Conservation (phyloP, 2,797 vertebrate species). For the Lycodopsis pacificus region DNA sequence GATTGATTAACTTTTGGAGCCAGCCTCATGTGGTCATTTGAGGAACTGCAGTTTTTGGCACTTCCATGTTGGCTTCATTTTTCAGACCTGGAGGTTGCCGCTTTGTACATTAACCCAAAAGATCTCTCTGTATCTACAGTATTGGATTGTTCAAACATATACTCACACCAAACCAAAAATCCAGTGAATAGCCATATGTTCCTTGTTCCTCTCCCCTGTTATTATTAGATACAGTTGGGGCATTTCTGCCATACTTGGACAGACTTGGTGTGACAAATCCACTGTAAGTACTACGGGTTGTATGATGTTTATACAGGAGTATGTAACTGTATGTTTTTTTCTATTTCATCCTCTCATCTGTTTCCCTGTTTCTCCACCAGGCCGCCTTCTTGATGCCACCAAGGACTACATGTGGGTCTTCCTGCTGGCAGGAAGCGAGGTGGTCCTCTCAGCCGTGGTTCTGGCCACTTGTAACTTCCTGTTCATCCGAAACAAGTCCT, state of each 20-base stretch:
- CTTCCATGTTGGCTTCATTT: not conserved
- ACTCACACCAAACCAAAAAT: not conserved
- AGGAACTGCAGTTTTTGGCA: not conserved
- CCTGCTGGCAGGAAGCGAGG: constrained; percentile 91
- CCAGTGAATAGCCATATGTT: not conserved
- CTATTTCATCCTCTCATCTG: not conserved
- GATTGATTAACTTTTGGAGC: not conserved
- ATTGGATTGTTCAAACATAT: not conserved
- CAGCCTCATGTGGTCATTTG: not conserved
- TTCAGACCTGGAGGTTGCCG: not conserved
- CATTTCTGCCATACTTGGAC: not conserved
- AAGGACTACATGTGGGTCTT: constrained; percentile 92
- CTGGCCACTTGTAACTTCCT: constrained; percentile 88
- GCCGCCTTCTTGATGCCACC: constrained; percentile 90
- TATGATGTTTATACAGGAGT: not conserved
- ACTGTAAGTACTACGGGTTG: not conserved
- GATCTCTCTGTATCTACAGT: not conserved
- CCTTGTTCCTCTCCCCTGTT: not conserved
- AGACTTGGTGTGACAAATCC: not conserved
- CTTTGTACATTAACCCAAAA: not conserved
- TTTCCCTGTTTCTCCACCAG: constrained; percentile 59
- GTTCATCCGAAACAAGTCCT: constrained; percentile 83
- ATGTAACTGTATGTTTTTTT: not conserved
- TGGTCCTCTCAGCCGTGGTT: constrained; percentile 88
- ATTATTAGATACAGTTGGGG: not conserved